Conservation (phyloP, 2,113 vertebrate species). For the Gobiocypris rarus region DNA sequence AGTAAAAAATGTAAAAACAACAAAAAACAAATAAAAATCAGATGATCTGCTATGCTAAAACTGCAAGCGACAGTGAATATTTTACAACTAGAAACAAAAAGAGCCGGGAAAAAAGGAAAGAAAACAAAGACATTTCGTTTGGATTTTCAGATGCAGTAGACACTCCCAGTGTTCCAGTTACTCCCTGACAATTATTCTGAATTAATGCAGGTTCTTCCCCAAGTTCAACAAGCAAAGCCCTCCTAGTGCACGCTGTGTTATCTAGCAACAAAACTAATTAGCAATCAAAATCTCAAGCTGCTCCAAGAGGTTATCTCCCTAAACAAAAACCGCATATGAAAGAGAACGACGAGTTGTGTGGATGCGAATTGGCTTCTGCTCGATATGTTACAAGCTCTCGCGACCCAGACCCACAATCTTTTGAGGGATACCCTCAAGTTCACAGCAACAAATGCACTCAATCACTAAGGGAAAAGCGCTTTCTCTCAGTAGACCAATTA, state of each 20-base stretch:
- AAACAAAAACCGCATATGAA: slow-evolving; percentile 68
- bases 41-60: neutral
- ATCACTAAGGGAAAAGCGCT: slow-evolving; percentile 75
- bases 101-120: neutral
- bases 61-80: neutral
- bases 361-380: slow-evolving; percentile 70
- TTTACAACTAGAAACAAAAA: neutral
- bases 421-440: slow-evolving; percentile 80
- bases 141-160: slow-evolving; percentile 36
- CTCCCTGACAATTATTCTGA: slow-evolving; percentile 62
- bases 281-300: slow-evolving; percentile 70
- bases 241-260: slow-evolving; percentile 65
- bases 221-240: slow-evolving; percentile 65
- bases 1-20: neutral
- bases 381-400: slow-evolving; percentile 74
- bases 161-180: slow-evolving; percentile 45
- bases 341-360: slow-evolving; percentile 67
- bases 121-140: slow-evolving; percentile 30
- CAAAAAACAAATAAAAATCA: too few species aligned
- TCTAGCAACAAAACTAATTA: slow-evolving; percentile 72
- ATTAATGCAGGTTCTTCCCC: slow-evolving; percentile 65
- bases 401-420: slow-evolving; percentile 78
- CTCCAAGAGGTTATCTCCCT: slow-evolving; percentile 69
- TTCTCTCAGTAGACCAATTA: slow-evolving; percentile 85
- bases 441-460: slow-evolving; percentile 80